Evolutionary conservation across 2,888 invertebrate genomes (phyloP), one percentile per base, ranked within the genome.

Genomic region (Pseudococcus jackbeardsleyi): DNA sequence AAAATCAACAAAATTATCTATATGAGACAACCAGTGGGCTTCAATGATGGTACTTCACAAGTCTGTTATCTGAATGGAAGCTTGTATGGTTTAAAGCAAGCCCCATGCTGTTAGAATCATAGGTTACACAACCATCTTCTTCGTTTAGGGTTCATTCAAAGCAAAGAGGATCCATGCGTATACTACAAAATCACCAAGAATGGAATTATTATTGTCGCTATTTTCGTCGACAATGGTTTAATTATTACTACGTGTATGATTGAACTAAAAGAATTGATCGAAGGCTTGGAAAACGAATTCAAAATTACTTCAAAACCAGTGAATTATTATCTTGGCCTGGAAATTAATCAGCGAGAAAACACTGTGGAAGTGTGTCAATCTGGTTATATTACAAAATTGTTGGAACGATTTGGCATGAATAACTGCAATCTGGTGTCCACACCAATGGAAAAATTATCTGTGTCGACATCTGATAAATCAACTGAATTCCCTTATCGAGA

Each of bases 81-180:
- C 85, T 77, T 92, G 33, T 91, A 92, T 90, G 91, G 91, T 12
- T 89, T 92, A 1, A 91, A 91, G 88, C 91, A 91, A 89, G 90
- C 91, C 17, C 90, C 91, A 12, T 87, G 91, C 77, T 90, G 90
- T 68, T 91, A 91, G 91, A 91, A 91, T 89, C 88, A 90, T 42
- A 89, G 89, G n/a, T 90, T 91, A 88, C 89, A 89, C n/a, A 77
- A 89, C 15, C 91, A 90, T 88, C 84, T 91, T 9, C 85, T 89
- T 5, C 90, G 89, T 50, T 89, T 90, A 54, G 89, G 90, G 33
- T 90, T 91, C 39, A 89, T 90, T 59, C 89, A 90, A 19, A 90
- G 90, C 77, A 68, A 89, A 42, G 90, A 90, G 33, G 91, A 91
- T 88, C 90, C 90, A 17, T 91, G 91, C 89, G 89, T 91, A 7